Evolutionary conservation across 2,797 vertebrate genomes (phyloP), one percentile per base, ranked within the genome.

Genomic region (Scarus forsteni): DNA sequence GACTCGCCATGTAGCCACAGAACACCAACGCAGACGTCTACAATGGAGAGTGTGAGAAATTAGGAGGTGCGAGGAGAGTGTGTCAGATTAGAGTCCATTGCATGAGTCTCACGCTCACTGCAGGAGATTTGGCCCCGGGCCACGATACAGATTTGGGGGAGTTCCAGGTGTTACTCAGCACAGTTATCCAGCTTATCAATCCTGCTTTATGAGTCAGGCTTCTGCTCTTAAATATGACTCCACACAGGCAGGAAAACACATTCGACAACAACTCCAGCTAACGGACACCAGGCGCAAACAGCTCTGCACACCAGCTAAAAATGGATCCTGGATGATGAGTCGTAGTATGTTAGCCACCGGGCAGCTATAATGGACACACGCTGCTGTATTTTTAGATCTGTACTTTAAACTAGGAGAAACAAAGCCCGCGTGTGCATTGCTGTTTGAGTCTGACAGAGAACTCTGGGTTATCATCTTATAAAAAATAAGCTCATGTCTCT

Each of bases 81-180:
- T 88, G 90, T 88, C 85, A 73, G 88, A 90, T 89, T 88, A 85
- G 79, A 75, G 80, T 86, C 83, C 87, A 67, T 80, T 79, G 83
- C 86, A 86, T 58, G 81, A 90, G 85, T 85, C 89, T 91, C 84
- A 72, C 79, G 77, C 83, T 88, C 78, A 54, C 85, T 68, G 85
- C 64, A 42, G 86, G 90, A 89, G 83, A 78, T 85, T 85, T 90
- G 87, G 90, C 89, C 83, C 40, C 0, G 59, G 79, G 90, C 89
- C 88, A 86, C 56, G 80, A 78, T 87, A 78, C 80, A 85, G 84
- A 89, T 91, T 89, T 92, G 85, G 83, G 83, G 77, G 68, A 79
- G 83, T 90, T 89, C 88, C 86, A 91, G 85, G 88, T 90, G 87
- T 89, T 87, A 82, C 75, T 83, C 84, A 75, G 86, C 82, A 64